These are phyloP conservation scores for Struthio camelus DNA, from an alignment of 2,113 vertebrate species.

Conservation along the genomic window DNA sequence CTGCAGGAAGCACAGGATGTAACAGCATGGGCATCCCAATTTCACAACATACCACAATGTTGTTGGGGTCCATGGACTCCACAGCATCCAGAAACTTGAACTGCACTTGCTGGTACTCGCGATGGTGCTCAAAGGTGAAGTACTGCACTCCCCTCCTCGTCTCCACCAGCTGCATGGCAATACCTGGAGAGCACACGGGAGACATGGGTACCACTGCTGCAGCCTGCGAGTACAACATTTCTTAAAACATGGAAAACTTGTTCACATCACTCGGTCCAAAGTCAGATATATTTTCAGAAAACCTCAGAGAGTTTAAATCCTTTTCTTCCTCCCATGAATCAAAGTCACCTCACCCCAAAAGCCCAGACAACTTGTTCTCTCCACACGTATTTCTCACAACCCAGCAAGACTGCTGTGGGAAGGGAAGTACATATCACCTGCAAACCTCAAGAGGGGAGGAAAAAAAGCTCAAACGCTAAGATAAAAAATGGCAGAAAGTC, in stretches of 20 bases:
- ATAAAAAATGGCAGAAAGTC: rapidly evolving
- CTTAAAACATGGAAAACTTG: rapidly evolving
- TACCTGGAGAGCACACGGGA: slow-evolving; percentile 71
- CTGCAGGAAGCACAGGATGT: not conserved
- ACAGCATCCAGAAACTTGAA: slow-evolving; percentile 94
- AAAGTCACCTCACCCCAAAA: not conserved
- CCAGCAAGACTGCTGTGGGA: not conserved
- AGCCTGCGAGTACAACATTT: rapidly evolving
- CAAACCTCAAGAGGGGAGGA: not conserved
- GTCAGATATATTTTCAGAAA: rapidly evolving
- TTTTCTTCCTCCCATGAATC: not conserved
- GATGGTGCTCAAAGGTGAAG: slow-evolving; percentile 91
- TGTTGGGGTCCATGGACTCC: slow-evolving; percentile 98
- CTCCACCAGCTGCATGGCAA: slow-evolving; percentile 90
- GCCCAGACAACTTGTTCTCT: not conserved
- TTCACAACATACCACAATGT: slow-evolving; percentile 87
- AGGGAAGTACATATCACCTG: not conserved
- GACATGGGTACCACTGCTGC: not conserved
- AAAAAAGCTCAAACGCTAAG: not conserved
- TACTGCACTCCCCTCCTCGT: slow-evolving; percentile 83
- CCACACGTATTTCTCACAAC: not conserved
- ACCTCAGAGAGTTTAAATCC: not conserved
- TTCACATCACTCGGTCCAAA: not conserved
- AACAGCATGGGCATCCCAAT: rapidly evolving
- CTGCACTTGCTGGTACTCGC: slow-evolving; percentile 96